Base-by-base conservation (phyloP, 53 echinoderm and acorn worm species). In the Crossaster papposus region DNA sequence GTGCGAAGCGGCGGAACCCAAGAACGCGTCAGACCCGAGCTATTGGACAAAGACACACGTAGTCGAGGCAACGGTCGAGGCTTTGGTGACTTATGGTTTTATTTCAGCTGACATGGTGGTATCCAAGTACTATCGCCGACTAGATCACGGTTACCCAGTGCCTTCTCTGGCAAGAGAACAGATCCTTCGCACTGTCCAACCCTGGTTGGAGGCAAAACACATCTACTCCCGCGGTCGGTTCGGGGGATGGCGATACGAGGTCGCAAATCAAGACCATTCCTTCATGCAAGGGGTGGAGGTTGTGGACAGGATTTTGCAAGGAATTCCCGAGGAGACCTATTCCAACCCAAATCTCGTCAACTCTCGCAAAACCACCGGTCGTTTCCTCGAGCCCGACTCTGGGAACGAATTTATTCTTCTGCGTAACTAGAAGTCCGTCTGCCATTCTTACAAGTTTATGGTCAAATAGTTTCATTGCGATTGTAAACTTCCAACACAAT, bases 161-260 rank as follows among this genome's bases (percentile, higher is more conserved):
- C 91, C 91, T 72, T 86, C 91, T 11, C 3, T 91, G 23, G 28
- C 4, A 65, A 72, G 91, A 10, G 91, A 91, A 23, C 1, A 17
- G 12, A 28, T 91, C 13, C 72, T 91, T 0, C 17, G 86, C 3
- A 24, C 14, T n/a, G 29, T 91, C 2, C 91, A 91, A 72, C 91
- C 91, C 44, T 91, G 91, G 91, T 65, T 91, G 62, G 80, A 79
- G 36, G 38, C 79, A 2, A 86, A 37, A 18, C 28, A 36, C 30
- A 78, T 91, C 78, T 91, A 84, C 68, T 91, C 91, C 4, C 44
- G 91, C 18, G 91, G 91, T 18, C 70, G 91, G 35, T 91, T 91
- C 68, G 91, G 91, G 35, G 91, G 91, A 12, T 91, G 91, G 91
- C 50, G 81, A 36, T 91, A 91, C 80, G 91, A 91, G 33, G 91